Evolutionary conservation across 2,113 vertebrate genomes (phyloP).

Genomic region (Cnemophilus loriae): DNA sequence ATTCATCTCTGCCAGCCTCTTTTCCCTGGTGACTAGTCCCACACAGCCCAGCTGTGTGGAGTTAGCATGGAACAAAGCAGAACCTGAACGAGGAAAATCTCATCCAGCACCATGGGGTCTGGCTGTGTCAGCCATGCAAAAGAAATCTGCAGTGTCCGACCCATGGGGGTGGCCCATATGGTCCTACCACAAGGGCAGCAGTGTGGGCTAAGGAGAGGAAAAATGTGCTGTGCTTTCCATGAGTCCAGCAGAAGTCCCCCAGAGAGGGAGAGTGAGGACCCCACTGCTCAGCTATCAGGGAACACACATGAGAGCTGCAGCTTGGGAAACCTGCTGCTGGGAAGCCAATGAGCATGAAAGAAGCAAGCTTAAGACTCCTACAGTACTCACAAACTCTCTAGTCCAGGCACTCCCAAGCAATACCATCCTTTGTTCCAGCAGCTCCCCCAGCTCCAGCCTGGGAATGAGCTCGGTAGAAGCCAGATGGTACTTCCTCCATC

Average conservation of each 20-base stretch:
- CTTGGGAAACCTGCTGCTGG: not conserved
- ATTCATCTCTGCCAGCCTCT: conserved; percentile 49
- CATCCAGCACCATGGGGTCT: not conserved
- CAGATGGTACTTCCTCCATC: conserved; percentile 24
- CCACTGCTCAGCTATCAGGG: not conserved
- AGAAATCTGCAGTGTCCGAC: not conserved
- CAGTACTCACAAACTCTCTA: not conserved
- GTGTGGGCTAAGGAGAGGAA: not conserved
- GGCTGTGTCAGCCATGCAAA: not conserved
- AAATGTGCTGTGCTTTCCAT: not conserved
- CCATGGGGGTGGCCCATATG: not conserved
- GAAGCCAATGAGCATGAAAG: not conserved
- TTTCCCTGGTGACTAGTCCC: conserved; percentile 33
- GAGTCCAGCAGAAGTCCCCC: not conserved
- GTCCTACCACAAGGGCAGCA: not conserved
- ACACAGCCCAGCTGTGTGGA: not conserved
- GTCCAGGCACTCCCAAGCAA: not conserved
- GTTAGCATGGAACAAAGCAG: conserved; percentile 14
- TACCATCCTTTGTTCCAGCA: conserved; percentile 20
- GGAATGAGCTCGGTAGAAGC: not conserved
- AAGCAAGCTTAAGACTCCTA: not conserved
- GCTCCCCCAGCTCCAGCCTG: not conserved
- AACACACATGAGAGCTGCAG: not conserved
- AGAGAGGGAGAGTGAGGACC: not conserved
- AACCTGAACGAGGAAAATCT: not conserved